phyloP scores from a whole-genome alignment of 2,797 vertebrate genomes.

The Lemur catta region DNA sequence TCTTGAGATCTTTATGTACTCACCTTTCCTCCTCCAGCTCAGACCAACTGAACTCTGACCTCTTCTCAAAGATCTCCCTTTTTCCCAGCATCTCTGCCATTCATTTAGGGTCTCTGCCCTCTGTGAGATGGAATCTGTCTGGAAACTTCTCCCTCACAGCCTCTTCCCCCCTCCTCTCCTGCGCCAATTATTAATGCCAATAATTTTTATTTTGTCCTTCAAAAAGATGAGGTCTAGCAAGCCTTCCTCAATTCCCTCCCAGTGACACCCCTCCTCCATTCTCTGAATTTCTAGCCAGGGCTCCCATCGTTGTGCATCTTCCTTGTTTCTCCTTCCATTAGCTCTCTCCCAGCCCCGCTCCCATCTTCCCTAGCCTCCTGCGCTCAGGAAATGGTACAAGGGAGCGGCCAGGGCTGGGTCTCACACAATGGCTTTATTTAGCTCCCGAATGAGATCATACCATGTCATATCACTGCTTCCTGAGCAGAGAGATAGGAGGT shows the following conservation, averaged over 20 bases:
- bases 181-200: no score
- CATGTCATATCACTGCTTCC: constrained; percentile 36
- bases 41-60: neutral
- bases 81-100: neutral
- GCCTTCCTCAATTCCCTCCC: neutral
- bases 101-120: neutral
- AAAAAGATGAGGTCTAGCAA: neutral
- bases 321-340: neutral
- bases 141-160: neutral
- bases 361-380: neutral
- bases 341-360: neutral
- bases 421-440: constrained; percentile 50
- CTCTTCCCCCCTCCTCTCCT: neutral
- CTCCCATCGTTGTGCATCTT: no score
- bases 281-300: neutral
- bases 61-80: neutral
- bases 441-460: constrained; percentile 45
- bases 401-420: constrained; percentile 25
- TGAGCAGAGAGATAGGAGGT: constrained; percentile 37
- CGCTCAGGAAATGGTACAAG: constrained; percentile 49
- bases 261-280: neutral
- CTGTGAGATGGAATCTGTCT: neutral
- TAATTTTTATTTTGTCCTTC: neutral
- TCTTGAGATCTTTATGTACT: neutral
- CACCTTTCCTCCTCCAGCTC: neutral